These are phyloP conservation scores for Anarhynchus alexandrinus DNA, from an alignment of 2,113 vertebrate species.

Conservation along the genomic window DNA sequence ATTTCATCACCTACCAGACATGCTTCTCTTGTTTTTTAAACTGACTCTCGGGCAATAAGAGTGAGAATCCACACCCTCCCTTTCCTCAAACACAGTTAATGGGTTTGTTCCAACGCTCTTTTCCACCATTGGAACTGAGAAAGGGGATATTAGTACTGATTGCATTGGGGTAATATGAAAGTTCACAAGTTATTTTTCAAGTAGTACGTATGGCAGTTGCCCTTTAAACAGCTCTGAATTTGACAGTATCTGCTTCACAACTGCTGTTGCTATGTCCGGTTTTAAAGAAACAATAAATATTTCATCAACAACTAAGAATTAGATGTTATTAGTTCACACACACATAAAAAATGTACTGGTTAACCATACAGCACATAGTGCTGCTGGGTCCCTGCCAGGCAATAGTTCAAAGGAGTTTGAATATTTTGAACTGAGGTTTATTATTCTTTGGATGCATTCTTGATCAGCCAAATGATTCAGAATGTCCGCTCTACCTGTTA, in stretches of 20 bases:
- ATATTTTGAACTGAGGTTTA: neutral
- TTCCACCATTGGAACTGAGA: neutral
- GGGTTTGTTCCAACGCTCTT: neutral
- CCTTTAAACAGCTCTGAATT: neutral
- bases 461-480: neutral
- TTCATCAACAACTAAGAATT: neutral
- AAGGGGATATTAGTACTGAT: neutral
- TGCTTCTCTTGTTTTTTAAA: neutral
- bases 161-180: neutral
- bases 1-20: neutral
- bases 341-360: neutral
- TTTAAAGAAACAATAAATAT: neutral
- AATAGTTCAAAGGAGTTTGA: neutral
- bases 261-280: neutral
- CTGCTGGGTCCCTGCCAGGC: neutral
- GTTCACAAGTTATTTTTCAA: neutral
- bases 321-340: neutral
- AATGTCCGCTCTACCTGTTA: neutral
- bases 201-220: neutral
- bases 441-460: neutral
- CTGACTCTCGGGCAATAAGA: neutral
- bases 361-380: neutral
- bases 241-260: neutral
- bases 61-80: neutral
- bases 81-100: neutral